Evolutionary conservation across 2,113 vertebrate species (phyloP).

Genomic region (Pelmatolapia mariae): DNA sequence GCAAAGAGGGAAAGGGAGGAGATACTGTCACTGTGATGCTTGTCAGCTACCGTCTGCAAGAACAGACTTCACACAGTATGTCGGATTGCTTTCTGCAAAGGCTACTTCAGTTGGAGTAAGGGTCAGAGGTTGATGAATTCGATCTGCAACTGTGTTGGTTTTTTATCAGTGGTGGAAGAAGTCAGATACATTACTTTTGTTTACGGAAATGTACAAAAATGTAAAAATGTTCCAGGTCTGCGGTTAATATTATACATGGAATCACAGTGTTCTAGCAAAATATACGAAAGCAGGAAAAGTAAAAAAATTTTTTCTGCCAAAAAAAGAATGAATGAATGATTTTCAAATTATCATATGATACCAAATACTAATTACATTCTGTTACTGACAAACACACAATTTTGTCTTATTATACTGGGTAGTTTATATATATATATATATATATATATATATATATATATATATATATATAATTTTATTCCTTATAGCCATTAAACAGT

Average conservation of each 20-base stretch:
- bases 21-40: constrained; percentile 44
- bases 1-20: constrained; percentile 21
- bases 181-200: not conserved
- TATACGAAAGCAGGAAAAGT: not conserved
- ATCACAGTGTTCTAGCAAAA: not conserved
- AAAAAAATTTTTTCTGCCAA: not conserved
- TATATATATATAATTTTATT: not conserved
- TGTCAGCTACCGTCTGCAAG: constrained; percentile 38
- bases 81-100: not conserved
- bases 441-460: not conserved
- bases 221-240: not conserved
- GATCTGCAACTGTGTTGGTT: not conserved
- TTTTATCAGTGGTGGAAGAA: not conserved
- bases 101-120: not conserved
- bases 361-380: not conserved
- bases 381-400: not conserved
- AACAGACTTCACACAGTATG: constrained; percentile 11
- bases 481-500: not conserved
- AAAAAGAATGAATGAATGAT: not conserved
- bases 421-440: not conserved
- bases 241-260: not conserved
- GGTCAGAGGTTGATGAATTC: not conserved
- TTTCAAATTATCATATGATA: not conserved
- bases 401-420: not conserved
- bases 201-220: not conserved